A percentile compares a stretch with the other conserved stretches of the same genome.
Evolutionary conservation across 2,888 invertebrate genomes (phyloP).

Genomic region (Masnerella sp.): DNA sequence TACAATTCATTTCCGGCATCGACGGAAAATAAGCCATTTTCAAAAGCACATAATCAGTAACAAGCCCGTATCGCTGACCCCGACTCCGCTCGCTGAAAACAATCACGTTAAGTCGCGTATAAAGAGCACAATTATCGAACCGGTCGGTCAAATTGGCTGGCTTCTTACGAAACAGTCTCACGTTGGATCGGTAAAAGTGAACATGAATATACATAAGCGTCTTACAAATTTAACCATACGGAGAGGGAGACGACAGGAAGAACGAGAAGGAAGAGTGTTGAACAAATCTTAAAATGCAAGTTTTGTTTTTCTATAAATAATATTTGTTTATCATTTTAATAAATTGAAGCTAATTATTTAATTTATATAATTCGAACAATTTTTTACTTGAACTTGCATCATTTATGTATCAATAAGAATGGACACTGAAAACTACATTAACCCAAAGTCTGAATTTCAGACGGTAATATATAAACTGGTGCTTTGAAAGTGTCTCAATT

Average conservation of each 20-base stretch:
- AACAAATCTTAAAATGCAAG: too few species aligned
- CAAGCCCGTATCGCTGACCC: conserved; percentile 19
- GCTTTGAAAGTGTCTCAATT: too few species aligned
- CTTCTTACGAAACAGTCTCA: conserved; percentile 58
- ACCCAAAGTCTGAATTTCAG: too few species aligned
- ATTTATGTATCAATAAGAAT: too few species aligned
- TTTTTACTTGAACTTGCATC: too few species aligned
- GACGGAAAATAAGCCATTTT: conserved; percentile 26
- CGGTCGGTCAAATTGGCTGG: conserved; percentile 56
- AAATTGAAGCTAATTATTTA: too few species aligned
- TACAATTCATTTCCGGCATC: conserved; percentile 46
- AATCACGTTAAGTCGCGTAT: conserved; percentile 65
- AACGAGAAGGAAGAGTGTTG: neutral
- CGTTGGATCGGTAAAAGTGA: conserved; percentile 27
- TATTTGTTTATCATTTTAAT: too few species aligned
- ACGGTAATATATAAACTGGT: too few species aligned
- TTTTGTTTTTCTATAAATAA: too few species aligned
- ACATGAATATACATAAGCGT: conserved; percentile 37
- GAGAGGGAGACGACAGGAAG: neutral
- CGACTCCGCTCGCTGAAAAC: conserved; percentile 64
- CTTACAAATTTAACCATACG: conserved; percentile 3
- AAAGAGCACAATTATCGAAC: conserved; percentile 68
- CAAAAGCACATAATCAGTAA: conserved; percentile 24
- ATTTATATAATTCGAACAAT: too few species aligned
- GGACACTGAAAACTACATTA: too few species aligned